These are phyloP conservation scores for Caenorhabditis angaria DNA, from an alignment of 2,888 invertebrate genomes.

Conservation along the genomic window DNA sequence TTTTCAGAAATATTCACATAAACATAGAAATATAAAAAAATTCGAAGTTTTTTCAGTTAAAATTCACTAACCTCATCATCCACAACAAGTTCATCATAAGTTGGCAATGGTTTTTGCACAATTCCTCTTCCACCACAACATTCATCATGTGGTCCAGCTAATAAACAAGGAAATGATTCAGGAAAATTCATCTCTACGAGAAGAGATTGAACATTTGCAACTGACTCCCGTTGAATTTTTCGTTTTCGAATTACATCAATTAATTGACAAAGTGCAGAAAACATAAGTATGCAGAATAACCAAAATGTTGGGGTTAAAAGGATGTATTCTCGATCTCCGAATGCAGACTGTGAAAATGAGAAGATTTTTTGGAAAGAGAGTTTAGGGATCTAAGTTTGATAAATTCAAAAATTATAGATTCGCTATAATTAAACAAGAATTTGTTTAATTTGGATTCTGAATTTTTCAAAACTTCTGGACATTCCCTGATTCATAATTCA, in stretches of 20 bases:
- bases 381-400: no score
- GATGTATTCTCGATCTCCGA: constrained; percentile 28
- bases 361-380: no score
- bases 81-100: constrained; percentile 45
- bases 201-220: constrained; percentile 12
- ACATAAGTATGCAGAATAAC: constrained; percentile 45
- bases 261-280: constrained; percentile 44
- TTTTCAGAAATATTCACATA: no score
- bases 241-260: constrained; percentile 40
- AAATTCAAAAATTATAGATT: no score
- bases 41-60: neutral
- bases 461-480: no score
- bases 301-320: constrained; percentile 50
- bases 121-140: constrained; percentile 39
- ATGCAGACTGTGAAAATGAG: constrained; percentile 8
- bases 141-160: constrained; percentile 44
- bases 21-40: no score
- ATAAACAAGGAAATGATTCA: constrained; percentile 47
- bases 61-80: constrained; percentile 27
- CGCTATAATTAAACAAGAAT: no score
- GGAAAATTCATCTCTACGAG: constrained; percentile 29
- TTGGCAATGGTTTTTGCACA: constrained; percentile 29
- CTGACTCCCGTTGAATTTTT: constrained; percentile 13
- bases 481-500: constrained; percentile 5
- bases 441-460: no score